Evolutionary conservation across 1,140 invertebrate species (phyloP).

Genomic region (Neomicropteryx cornuta): DNA sequence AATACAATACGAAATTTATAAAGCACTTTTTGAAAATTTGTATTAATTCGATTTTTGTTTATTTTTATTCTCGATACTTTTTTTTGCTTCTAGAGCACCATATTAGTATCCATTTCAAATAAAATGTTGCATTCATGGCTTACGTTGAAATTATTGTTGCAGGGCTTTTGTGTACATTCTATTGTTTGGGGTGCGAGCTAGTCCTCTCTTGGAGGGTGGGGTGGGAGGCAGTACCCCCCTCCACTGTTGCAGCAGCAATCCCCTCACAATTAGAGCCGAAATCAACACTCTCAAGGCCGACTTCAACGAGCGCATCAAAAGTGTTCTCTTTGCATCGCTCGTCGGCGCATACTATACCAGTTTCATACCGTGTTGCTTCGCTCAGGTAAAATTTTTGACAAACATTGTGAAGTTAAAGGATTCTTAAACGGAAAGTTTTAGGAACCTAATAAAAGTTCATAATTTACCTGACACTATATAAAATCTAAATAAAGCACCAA

Average conservation of each 20-base stretch:
- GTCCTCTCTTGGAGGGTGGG: slow-evolving; percentile 57
- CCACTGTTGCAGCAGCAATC: slow-evolving; percentile 60
- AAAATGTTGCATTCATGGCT: neutral
- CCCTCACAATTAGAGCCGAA: slow-evolving; percentile 66
- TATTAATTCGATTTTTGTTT: too few relatives aligned
- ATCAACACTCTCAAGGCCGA: slow-evolving; percentile 74
- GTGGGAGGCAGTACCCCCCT: slow-evolving; percentile 37
- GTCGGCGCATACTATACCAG: slow-evolving; percentile 84
- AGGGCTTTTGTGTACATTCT: slow-evolving; percentile 75
- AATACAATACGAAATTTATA: too few relatives aligned
- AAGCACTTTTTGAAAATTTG: too few relatives aligned
- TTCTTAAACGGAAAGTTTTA: too few relatives aligned
- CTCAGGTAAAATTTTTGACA: slow-evolving; percentile 48
- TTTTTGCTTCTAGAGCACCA: too few relatives aligned
- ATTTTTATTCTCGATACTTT: too few relatives aligned
- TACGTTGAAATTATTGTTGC: slow-evolving; percentile 16
- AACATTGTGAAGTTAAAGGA: neutral
- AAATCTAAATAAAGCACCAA: too few relatives aligned
- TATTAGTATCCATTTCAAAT: too few relatives aligned
- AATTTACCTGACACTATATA: too few relatives aligned
- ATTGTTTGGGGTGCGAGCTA: slow-evolving; percentile 65
- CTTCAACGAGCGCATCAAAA: slow-evolving; percentile 81
- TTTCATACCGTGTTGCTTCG: slow-evolving; percentile 83
- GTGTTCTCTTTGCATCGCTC: slow-evolving; percentile 82
- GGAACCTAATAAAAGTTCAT: too few relatives aligned